Conservation (phyloP, 23 tunicate species). For the Corella eumyota region DNA sequence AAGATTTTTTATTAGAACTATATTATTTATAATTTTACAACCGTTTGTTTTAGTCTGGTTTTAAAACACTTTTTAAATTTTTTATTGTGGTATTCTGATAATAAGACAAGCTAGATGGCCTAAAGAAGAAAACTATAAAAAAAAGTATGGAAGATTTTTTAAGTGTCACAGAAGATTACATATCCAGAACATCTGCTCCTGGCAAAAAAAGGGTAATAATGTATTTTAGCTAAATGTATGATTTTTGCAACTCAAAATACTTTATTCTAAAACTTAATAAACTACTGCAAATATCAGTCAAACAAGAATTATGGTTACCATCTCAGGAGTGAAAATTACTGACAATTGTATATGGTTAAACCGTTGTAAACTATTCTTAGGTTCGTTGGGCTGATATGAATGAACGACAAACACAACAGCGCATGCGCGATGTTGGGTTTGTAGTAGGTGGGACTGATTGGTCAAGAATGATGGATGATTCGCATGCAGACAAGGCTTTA, state of each 20-base stretch:
- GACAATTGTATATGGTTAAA: too few relatives aligned
- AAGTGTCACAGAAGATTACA: conserved; percentile 80
- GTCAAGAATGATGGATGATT: conserved; percentile 78
- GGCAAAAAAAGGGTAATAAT: conserved; percentile 92
- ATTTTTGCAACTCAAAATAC: too few relatives aligned
- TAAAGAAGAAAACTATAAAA: conserved; percentile 45
- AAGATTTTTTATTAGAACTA: conserved; percentile 15
- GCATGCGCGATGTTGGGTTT: conserved; percentile 87
- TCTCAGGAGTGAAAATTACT: too few relatives aligned
- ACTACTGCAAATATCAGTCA: too few relatives aligned
- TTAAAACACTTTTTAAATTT: too few relatives aligned
- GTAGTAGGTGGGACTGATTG: conserved; percentile 87
- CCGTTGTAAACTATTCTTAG: too few relatives aligned
- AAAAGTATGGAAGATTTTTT: conserved; percentile 82
- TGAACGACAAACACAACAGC: conserved; percentile 51
- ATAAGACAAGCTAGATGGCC: conserved; percentile 91
- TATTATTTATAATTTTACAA: too few relatives aligned
- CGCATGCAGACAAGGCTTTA: conserved; percentile 69
- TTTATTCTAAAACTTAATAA: too few relatives aligned
- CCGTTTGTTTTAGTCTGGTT: too few relatives aligned
- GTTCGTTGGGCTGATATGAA: conserved; percentile 93
- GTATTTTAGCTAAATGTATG: too few relatives aligned
- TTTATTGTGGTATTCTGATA: too few relatives aligned
- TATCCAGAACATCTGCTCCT: conserved; percentile 51
- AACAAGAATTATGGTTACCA: too few relatives aligned